Conservation (phyloP, 2,797 vertebrate genomes). For the Mastacembelus armatus region DNA sequence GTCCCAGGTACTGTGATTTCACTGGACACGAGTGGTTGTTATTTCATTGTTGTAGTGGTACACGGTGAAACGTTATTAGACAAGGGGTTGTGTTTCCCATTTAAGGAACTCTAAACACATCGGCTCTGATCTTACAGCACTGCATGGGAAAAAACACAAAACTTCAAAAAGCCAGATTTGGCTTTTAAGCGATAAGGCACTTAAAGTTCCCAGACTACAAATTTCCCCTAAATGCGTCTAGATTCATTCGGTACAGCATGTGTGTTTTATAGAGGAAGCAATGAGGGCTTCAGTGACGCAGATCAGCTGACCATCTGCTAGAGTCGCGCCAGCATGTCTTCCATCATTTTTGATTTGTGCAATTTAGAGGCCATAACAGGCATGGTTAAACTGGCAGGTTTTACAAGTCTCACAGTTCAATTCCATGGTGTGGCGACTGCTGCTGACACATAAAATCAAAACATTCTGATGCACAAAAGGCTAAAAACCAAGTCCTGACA, state of each 20-base stretch:
- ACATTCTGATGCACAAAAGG: not conserved
- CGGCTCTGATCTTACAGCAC: constrained; percentile 16
- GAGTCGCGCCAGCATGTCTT: constrained; percentile 6
- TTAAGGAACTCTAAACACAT: constrained; percentile 19
- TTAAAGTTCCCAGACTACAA: constrained; percentile 65
- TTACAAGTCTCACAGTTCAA: constrained; percentile 10
- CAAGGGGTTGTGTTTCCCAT: constrained; percentile 6
- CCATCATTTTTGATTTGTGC: constrained; percentile 16
- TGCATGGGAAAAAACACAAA: constrained; percentile 36
- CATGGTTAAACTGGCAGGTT: not conserved
- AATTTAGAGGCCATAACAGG: constrained; percentile 9
- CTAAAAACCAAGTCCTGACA: not conserved
- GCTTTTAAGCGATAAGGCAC: constrained; percentile 4
- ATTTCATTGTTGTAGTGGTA: constrained; percentile 34
- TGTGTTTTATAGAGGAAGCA: constrained; percentile 28
- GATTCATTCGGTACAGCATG: constrained; percentile 36
- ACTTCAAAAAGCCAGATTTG: constrained; percentile 51
- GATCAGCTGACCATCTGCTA: constrained; percentile 46
- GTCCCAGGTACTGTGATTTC: constrained; percentile 28
- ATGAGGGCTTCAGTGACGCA: constrained; percentile 14
- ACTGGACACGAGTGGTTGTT: constrained; percentile 41
- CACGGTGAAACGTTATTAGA: constrained; percentile 22
- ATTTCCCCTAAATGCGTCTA: constrained; percentile 53
- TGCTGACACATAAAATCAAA: not conserved
- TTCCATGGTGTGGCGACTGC: not conserved